A percentile compares a stretch with the other conserved stretches of the same genome.
Evolutionary conservation across 2,113 vertebrate genomes (phyloP).

Genomic region (Furnarius figulus): DNA sequence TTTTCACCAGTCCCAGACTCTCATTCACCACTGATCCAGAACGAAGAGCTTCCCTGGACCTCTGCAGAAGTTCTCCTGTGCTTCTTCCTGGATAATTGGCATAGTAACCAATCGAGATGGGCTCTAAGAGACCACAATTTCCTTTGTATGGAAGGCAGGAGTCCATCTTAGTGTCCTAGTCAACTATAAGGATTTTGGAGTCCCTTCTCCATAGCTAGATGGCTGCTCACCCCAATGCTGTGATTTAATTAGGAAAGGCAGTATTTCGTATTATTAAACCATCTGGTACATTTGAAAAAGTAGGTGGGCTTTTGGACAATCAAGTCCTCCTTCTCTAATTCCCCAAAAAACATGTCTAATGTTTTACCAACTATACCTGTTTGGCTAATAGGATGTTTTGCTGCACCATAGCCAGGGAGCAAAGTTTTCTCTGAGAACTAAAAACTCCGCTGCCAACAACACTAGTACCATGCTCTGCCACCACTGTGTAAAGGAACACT

Average conservation of each 20-base stretch:
- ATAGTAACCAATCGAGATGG: background rate
- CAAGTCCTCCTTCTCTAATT: background rate
- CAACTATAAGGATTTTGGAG: background rate
- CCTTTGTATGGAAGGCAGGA: background rate
- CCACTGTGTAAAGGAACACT: background rate
- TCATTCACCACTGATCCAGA: background rate
- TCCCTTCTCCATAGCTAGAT: background rate
- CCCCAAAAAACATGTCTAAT: background rate
- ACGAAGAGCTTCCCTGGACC: background rate
- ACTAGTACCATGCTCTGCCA: background rate
- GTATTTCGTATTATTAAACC: background rate
- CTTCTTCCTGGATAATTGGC: background rate
- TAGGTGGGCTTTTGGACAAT: background rate
- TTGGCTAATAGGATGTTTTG: background rate
- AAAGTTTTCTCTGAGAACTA: background rate
- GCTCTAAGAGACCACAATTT: background rate
- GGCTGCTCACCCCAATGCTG: rapidly evolving
- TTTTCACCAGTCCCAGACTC: background rate
- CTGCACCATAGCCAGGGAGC: background rate
- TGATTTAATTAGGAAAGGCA: background rate
- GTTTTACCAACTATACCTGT: background rate
- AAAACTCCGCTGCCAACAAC: background rate
- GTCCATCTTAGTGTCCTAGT: background rate
- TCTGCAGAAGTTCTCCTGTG: background rate
- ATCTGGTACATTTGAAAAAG: background rate